Conservation (phyloP, 2,797 vertebrate genomes). For the Pogonophryne albipinna region DNA sequence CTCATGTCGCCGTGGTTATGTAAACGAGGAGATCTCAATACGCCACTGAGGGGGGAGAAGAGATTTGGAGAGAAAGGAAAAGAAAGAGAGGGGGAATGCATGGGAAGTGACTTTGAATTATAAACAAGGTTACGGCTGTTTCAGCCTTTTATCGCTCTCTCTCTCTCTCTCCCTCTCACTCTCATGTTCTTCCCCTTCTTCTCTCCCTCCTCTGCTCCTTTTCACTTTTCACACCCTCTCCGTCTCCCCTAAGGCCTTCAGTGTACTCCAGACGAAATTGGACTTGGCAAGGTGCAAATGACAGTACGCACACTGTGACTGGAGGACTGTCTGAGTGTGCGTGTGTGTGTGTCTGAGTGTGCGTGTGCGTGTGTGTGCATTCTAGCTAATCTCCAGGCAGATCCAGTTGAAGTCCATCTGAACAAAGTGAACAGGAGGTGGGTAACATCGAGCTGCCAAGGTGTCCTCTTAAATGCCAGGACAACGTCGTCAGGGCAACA, state of each 20-base stretch:
- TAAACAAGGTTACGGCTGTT: slow-evolving; percentile 53
- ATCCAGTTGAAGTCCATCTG: slow-evolving; percentile 29
- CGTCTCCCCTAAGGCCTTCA: slow-evolving; percentile 18
- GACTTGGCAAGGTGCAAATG: slow-evolving; percentile 42
- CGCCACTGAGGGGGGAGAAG: slow-evolving; percentile 17
- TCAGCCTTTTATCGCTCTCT: slow-evolving; percentile 25
- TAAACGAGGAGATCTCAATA: slow-evolving; percentile 54
- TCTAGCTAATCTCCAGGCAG: slow-evolving; percentile 46
- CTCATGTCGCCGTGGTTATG: slow-evolving; percentile 60
- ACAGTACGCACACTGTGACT: slow-evolving; percentile 25
- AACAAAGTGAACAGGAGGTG: slow-evolving; percentile 45
- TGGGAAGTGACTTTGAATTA: slow-evolving; percentile 56
- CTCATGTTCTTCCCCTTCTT: neutral
- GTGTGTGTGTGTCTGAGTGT: slow-evolving; percentile 14
- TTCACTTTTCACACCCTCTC: slow-evolving; percentile 44
- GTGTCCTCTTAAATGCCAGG: slow-evolving; percentile 42
- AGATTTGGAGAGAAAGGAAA: slow-evolving; percentile 38
- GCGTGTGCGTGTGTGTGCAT: neutral
- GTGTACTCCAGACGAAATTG: slow-evolving; percentile 25
- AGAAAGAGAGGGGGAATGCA: slow-evolving; percentile 7
- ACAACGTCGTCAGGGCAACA: neutral
- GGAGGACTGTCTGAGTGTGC: neutral
- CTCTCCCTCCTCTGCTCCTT: slow-evolving; percentile 4
- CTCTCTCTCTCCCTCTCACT: neutral
- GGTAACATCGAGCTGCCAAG: slow-evolving; percentile 11